Conservation (phyloP, 2,113 vertebrate species). For the Nycticryphes semicollaris region DNA sequence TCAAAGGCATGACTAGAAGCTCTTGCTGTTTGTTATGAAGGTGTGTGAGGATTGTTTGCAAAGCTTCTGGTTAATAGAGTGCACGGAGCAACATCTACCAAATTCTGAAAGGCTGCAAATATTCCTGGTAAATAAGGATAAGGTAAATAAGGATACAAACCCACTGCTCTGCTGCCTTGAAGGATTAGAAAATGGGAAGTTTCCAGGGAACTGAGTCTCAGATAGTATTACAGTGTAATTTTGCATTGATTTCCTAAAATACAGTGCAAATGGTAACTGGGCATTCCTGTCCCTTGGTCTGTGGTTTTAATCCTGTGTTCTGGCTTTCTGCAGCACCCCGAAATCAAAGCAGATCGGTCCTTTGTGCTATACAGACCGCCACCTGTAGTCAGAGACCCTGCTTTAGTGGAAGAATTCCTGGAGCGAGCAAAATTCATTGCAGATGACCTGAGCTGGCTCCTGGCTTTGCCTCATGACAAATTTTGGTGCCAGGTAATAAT, state of each 20-base stretch:
- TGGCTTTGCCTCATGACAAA: slow-evolving; percentile 89
- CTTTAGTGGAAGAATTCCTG: slow-evolving; percentile 89
- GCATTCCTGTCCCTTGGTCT: neutral
- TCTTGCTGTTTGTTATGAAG: neutral
- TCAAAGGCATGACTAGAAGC: neutral
- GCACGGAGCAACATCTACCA: neutral
- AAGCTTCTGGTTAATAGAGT: neutral
- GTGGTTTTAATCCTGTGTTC: slow-evolving; percentile 31
- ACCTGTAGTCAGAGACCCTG: slow-evolving; percentile 78
- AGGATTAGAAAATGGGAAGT: neutral
- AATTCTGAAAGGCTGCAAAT: neutral
- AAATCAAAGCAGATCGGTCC: slow-evolving; percentile 85
- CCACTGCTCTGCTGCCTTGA: neutral
- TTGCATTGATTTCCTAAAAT: slow-evolving; percentile 1
- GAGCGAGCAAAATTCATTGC: slow-evolving; percentile 88
- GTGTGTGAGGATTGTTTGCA: neutral
- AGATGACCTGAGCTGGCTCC: slow-evolving; percentile 93
- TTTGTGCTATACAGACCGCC: slow-evolving; percentile 90
- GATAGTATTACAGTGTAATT: neutral
- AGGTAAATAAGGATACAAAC: neutral
- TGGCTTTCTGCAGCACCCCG: slow-evolving; percentile 83
- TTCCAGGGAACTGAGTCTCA: neutral
- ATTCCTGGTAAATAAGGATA: neutral
- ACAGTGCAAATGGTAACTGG: neutral
- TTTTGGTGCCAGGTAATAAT: slow-evolving; percentile 97